These are phyloP conservation scores for Drosophila nigritarsus DNA, from an alignment of 2,888 invertebrate genomes.

Conservation along the genomic window DNA sequence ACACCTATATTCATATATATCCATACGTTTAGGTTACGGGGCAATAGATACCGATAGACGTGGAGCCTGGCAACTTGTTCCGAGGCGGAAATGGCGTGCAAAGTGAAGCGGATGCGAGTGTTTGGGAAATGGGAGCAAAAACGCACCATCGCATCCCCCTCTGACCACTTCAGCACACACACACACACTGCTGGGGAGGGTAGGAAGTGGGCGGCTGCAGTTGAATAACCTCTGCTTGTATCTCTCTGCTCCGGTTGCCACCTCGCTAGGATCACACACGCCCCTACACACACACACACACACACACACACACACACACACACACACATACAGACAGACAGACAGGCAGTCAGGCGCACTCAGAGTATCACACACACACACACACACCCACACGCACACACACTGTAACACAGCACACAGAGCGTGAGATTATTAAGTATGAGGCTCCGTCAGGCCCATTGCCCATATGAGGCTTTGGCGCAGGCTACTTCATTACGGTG, in stretches of 20 bases:
- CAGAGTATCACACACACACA: conserved; percentile 26
- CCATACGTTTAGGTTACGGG: conserved; percentile 43
- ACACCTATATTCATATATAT: conserved; percentile 22
- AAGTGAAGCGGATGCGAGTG: conserved; percentile 76
- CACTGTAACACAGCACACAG: conserved; percentile 5
- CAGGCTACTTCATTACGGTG: conserved; percentile 78
- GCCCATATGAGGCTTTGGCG: conserved; percentile 65
- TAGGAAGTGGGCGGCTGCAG: conserved; percentile 49
- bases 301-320: conserved; percentile 10
- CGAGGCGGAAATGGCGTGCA: conserved; percentile 75
- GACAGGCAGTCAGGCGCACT: conserved; percentile 22
- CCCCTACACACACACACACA: conserved; percentile 2
- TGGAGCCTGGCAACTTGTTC: conserved; percentile 62
- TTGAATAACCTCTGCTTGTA: conserved; percentile 72
- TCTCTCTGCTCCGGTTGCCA: conserved; percentile 22
- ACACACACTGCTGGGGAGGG: conserved; percentile 3
- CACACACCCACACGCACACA: conserved; percentile 18
- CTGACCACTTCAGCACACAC: not conserved
- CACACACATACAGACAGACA: not conserved
- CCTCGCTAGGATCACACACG: conserved; percentile 58
- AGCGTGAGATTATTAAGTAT: conserved; percentile 70
- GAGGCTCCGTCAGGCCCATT: conserved; percentile 73
- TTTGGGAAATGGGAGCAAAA: conserved; percentile 77
- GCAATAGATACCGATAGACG: conserved; percentile 60
- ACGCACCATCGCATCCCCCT: conserved; percentile 67